Evolutionary conservation across 2,888 invertebrate species (phyloP), one percentile per base, ranked within the genome.

Genomic region (Ichneumon xanthorius): DNA sequence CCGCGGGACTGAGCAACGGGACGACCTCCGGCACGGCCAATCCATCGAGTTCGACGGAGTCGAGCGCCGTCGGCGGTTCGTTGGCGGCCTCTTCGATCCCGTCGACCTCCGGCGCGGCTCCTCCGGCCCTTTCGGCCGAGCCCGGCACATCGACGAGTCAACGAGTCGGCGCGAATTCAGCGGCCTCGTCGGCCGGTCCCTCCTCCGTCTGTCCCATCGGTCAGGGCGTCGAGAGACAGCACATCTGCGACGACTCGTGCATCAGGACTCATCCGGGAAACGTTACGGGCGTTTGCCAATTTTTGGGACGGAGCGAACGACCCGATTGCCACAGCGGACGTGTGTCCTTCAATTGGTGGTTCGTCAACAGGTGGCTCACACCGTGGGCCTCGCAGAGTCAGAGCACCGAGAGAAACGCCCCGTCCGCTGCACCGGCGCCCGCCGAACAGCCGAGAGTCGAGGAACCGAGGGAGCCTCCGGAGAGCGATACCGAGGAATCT

Each of bases 301-400:
- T 93, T 78, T 82, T 91, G 65, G 90, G 91, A 19, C 89, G 91
- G 22, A 91, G 90, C 65, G 93, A 93, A 30, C 89, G 91, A 63
- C 88, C 91, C 5, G 93, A 93, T 48, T 93, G 92, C 61, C 90
- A 92, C 71, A 92, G 91, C 16, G 91, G 95, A 9, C 92, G 96
- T 76, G 95, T 96, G 71, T 96, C 96, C 0, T 94, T 96, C 53
- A 96, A 96, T 89, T 96, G 96, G 96, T 94, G 96, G 88, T 93
- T 96, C 84, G 95, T 96, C 0, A 96, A 96, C 90, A 96, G 96
- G 89, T 96, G 96, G 96, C 90, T 96, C 30, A 96, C 96, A 0
- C 95, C 96, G 0, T 96, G 96, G 96, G 95, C 95, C 82, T 94
- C 95, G 4, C 90, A 90, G 79, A 87, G 89, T 55, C 89, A 90